Base-by-base conservation (phyloP, 1,140 invertebrate genomes). In the Augochlora pura region DNA sequence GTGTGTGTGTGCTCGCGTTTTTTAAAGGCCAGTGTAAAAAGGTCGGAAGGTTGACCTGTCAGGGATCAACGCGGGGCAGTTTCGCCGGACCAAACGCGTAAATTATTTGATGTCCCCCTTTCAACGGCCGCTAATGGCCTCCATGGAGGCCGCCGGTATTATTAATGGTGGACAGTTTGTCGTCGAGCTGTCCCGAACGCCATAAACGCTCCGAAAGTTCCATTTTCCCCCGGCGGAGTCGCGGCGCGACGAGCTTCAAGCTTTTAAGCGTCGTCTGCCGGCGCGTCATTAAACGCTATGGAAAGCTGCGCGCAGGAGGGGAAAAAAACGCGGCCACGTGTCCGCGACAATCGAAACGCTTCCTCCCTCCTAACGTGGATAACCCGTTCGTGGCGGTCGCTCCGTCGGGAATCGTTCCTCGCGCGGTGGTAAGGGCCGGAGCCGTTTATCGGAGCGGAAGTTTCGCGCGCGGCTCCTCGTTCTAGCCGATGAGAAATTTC, bases 31-130 rank as follows among this genome's bases (percentile, higher is more conserved):
- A 6, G 4, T 8, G n/a, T 23, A 18, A 49, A 66, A 59, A 16
- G 0, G 23, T 42, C 62, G 38, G 1, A n/a, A 32, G 27, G 42
- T 39, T 64, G 23, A 54, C 39, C 27, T 9, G 25, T 73, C 70
- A 63, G 23, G 21, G 18, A 76, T 70, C 57, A 46, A 32, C 21
- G 6, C n/a, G 21, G 52, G n/a, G 21, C 39, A 59, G 21, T 54
- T 79, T 32, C 8, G 14, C 32, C 16, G 25, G 16, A 16, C 25
- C 27, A 54, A 39, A 42, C 46, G 73, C 73, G 52, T 81, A 70
- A 81, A 81, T 77, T 81, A 81, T 81, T 81, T 27, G 66, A 70
- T n/a, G 60, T 54, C 73, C 21, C 21, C 73, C 39, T 81, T 76
- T 77, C 77, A 54, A 23, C 70, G 18, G 21, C n/a, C 60, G 7